These are phyloP conservation scores for Pammene fasciana DNA, from an alignment of 2,888 invertebrate species.

Conservation along the genomic window DNA sequence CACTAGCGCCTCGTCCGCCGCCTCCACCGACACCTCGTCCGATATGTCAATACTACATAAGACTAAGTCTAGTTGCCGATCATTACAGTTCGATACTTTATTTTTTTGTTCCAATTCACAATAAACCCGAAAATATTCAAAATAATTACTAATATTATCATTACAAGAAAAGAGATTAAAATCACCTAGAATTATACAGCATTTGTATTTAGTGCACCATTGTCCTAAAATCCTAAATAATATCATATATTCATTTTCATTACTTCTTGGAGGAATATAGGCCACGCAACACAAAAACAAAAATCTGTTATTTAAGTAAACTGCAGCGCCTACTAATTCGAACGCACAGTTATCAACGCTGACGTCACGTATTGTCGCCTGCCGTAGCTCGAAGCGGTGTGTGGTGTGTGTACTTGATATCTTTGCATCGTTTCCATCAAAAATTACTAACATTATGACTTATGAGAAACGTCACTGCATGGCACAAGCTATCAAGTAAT, in stretches of 20 bases:
- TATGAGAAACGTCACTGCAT: no score
- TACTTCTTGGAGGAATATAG: slow-evolving; percentile 46
- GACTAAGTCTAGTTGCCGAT: slow-evolving; percentile 5
- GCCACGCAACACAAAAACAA: slow-evolving; percentile 44
- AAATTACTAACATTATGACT: no score
- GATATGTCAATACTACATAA: neutral
- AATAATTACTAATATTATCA: slow-evolving; percentile 27
- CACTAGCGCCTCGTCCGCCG: neutral
- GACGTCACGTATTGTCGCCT: slow-evolving; percentile 22
- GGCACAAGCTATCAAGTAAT: no score
- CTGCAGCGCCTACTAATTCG: slow-evolving; percentile 44
- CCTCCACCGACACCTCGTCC: neutral
- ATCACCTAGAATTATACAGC: neutral
- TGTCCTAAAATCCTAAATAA: slow-evolving; percentile 45
- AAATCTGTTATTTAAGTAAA: slow-evolving; percentile 39
- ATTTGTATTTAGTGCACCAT: slow-evolving; percentile 26
- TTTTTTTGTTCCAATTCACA: slow-evolving; percentile 25
- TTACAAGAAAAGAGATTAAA: slow-evolving; percentile 1
- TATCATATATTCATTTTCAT: slow-evolving; percentile 43
- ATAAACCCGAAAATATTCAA: slow-evolving; percentile 17
- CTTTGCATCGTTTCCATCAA: no score
- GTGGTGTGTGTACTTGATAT: no score
- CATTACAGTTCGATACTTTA: slow-evolving; percentile 17
- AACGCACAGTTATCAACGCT: slow-evolving; percentile 40
- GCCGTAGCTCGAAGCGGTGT: neutral